Evolutionary conservation across 2,113 vertebrate genomes (phyloP).

Genomic region (Hyperopisus bebe): DNA sequence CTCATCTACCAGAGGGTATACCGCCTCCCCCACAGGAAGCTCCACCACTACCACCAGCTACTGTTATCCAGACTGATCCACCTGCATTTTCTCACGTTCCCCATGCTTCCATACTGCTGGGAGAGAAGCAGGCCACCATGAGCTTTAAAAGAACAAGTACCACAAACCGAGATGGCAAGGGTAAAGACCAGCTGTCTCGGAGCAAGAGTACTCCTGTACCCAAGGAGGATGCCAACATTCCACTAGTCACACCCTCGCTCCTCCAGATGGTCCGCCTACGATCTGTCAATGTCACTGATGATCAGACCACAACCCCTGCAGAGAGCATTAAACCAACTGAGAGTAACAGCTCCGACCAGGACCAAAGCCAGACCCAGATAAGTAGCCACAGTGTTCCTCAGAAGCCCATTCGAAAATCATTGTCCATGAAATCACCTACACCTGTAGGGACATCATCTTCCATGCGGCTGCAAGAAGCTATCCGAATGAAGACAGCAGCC

Average conservation of each 20-base stretch:
- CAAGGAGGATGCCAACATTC: slow-evolving; percentile 79
- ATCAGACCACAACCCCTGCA: slow-evolving; percentile 31
- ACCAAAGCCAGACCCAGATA: slow-evolving; percentile 30
- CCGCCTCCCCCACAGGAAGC: slow-evolving; percentile 18
- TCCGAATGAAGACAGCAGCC: slow-evolving; percentile 75
- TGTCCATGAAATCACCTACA: slow-evolving; percentile 64
- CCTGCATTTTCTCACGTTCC: slow-evolving; percentile 18
- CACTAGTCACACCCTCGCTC: slow-evolving; percentile 85
- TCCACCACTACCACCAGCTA: slow-evolving; percentile 16
- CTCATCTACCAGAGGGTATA: slow-evolving; percentile 8
- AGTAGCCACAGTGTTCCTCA: slow-evolving; percentile 61
- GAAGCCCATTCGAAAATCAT: slow-evolving; percentile 83
- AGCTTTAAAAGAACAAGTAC: slow-evolving; percentile 52
- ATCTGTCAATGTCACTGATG: slow-evolving; percentile 64
- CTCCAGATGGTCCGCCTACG: slow-evolving; percentile 91
- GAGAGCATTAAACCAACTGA: slow-evolving; percentile 37
- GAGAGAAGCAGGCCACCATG: slow-evolving; percentile 46
- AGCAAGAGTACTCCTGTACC: slow-evolving; percentile 60
- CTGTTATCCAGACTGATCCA: neutral
- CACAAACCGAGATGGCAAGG: slow-evolving; percentile 43
- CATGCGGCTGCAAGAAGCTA: slow-evolving; percentile 69
- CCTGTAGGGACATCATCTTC: slow-evolving; percentile 49
- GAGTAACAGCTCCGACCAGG: slow-evolving; percentile 16
- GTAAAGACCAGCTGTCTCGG: slow-evolving; percentile 60
- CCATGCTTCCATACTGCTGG: slow-evolving; percentile 21